Base-by-base conservation (phyloP, 2,113 vertebrate species). In the Megaceryle maxima region DNA sequence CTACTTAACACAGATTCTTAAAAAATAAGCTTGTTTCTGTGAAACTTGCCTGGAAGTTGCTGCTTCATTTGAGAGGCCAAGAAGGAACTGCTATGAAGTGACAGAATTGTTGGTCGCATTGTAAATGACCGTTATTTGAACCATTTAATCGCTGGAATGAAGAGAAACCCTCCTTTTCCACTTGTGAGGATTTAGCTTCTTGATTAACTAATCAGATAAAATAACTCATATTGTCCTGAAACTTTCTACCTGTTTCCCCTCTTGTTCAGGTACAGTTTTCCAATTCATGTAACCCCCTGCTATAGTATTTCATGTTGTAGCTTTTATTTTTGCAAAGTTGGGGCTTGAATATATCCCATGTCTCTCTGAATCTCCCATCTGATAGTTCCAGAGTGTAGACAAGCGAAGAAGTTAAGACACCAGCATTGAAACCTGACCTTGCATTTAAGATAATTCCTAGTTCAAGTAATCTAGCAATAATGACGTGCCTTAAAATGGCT, bases 401-500 rank as follows among this genome's bases (percentile, higher is more conserved):
- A 72, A 92, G 35, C 28, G 33, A n/a, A 73, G 80, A 84, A 78
- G 73, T 86, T 53, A 39, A 87, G 83, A 92, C 56, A 35, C 68
- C 56, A 68, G 64, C 10, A 0, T 4, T 64, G 77, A 90, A 88
- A 90, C 93, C 68, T 83, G 73, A 68, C 19, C 77, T 91, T 94
- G 41, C 70, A 37, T 88, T 82, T 74, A 48, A 75, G 83, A 77
- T 87, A 82, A 91, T 84, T 41, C 73, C 77, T 81, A 7, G 67
- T 87, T 92, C 48, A 87, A 84, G 77, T 92, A 68, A 92, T 66
- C 73, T 53, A 73, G 88, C 80, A 79, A 20, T 87, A 90, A 92
- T 77, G 43, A 90, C 78, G 48, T 87, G 88, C 76, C 86, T 96
- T 97, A 95, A 97, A 93, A 96, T 96, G 94, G 94, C 95, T 90